phyloP scores from a whole-genome alignment of 1,140 invertebrate species.

The Drosophila setifemur region DNA sequence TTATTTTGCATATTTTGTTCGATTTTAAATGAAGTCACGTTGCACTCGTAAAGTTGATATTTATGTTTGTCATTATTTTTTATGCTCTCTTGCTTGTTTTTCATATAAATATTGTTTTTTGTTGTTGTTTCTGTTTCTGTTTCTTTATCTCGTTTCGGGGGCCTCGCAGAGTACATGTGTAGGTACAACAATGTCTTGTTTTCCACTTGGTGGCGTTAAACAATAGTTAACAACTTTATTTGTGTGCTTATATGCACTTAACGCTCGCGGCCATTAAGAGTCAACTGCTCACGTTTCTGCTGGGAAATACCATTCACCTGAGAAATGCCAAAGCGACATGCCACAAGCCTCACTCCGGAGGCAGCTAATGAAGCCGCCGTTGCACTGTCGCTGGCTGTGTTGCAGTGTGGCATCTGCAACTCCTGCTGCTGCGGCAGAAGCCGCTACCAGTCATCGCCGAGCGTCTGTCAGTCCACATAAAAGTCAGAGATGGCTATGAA shows the following conservation, averaged over 20 bases:
- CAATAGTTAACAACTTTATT: slow-evolving; percentile 51
- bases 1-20: slow-evolving; percentile 80
- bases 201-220: slow-evolving; percentile 34
- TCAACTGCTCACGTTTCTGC: slow-evolving; percentile 38
- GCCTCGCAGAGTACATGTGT: slow-evolving; percentile 32
- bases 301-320: slow-evolving; percentile 41
- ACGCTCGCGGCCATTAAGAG: slow-evolving; percentile 37
- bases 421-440: slow-evolving; percentile 30
- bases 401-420: slow-evolving; percentile 12
- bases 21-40: slow-evolving; percentile 79
- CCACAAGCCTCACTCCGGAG: neutral
- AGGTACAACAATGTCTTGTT: slow-evolving; percentile 38
- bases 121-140: slow-evolving; percentile 27
- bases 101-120: slow-evolving; percentile 37
- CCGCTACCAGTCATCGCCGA: slow-evolving; percentile 33
- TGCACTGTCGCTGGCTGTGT: slow-evolving; percentile 1
- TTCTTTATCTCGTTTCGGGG: too few relatives aligned
- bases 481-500: slow-evolving; percentile 56
- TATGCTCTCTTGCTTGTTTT: slow-evolving; percentile 66
- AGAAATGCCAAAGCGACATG: slow-evolving; percentile 47
- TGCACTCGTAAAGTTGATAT: slow-evolving; percentile 79
- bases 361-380: slow-evolving; percentile 18
- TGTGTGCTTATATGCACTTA: slow-evolving; percentile 44
- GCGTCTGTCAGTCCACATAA: slow-evolving; percentile 62
- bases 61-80: slow-evolving; percentile 81